Conservation (phyloP, 2,113 vertebrate genomes). For the Tylochromis polylepis region DNA sequence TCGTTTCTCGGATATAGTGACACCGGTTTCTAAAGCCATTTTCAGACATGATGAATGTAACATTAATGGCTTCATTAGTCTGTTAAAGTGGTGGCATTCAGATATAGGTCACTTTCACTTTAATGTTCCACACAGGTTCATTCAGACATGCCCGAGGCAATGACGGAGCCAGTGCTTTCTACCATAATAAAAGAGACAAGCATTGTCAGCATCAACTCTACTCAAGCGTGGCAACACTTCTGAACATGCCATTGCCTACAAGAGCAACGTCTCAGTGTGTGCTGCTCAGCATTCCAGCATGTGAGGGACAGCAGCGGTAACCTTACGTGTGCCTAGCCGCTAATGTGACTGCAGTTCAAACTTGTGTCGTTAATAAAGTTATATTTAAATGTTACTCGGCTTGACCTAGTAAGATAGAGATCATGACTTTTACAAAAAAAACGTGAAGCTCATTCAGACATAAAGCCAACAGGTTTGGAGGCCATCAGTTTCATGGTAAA, state of each 20-base stretch:
- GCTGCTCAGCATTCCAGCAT: not conserved
- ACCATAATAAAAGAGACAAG: not conserved
- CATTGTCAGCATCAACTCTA: not conserved
- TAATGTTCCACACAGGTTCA: not conserved
- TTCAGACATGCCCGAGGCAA: not conserved
- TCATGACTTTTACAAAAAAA: not conserved
- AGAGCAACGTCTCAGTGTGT: not conserved
- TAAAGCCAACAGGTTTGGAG: not conserved
- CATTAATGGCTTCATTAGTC: not conserved
- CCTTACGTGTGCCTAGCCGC: rapidly evolving
- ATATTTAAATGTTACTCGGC: not conserved
- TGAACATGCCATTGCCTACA: not conserved
- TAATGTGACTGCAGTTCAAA: not conserved
- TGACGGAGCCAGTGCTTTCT: rapidly evolving
- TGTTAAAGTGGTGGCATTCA: not conserved
- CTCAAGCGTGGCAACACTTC: not conserved
- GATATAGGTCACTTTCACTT: not conserved
- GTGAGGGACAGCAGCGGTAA: not conserved
- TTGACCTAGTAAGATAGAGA: not conserved
- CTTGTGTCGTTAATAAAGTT: not conserved
- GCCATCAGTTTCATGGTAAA: not conserved
- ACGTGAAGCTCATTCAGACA: not conserved
- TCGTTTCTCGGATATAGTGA: not conserved
- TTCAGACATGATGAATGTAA: not conserved
- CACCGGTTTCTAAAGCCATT: not conserved